These are phyloP conservation scores for Helicoverpa zea DNA, from an alignment of 1,140 invertebrate species.

Conservation along the genomic window DNA sequence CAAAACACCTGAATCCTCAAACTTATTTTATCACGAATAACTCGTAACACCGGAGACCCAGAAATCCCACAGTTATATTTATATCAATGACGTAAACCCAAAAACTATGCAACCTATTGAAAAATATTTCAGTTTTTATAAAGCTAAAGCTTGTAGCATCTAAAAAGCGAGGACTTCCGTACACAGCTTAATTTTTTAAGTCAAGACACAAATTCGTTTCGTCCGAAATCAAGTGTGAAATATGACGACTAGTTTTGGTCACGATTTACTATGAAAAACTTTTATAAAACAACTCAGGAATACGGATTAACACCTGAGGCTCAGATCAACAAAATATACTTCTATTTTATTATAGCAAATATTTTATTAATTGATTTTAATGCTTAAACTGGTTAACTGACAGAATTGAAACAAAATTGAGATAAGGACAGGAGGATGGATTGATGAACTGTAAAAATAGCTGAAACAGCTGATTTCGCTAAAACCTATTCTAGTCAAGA, in stretches of 20 bases:
- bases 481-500: no score
- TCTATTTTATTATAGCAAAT: no score
- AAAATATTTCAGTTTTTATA: not conserved
- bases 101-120: not conserved
- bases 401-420: no score
- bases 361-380: no score
- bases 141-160: not conserved
- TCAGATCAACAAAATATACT: no score
- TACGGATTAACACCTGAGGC: not conserved
- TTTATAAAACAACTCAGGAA: conserved; percentile 19
- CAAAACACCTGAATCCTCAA: no score
- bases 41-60: no score
- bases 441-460: no score
- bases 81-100: not conserved
- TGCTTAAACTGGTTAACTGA: no score
- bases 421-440: no score
- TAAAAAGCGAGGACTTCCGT: conserved; percentile 6
- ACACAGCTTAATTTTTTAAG: conserved; percentile 14
- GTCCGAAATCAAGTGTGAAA: conserved; percentile 29
- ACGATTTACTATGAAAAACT: conserved; percentile 25
- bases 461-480: no score
- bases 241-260: conserved; percentile 23
- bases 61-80: not conserved
- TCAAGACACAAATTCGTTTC: not conserved
- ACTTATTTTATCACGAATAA: no score